Conservation (phyloP, 2,797 vertebrate species). For the Pipistrellus pygmaeus region DNA sequence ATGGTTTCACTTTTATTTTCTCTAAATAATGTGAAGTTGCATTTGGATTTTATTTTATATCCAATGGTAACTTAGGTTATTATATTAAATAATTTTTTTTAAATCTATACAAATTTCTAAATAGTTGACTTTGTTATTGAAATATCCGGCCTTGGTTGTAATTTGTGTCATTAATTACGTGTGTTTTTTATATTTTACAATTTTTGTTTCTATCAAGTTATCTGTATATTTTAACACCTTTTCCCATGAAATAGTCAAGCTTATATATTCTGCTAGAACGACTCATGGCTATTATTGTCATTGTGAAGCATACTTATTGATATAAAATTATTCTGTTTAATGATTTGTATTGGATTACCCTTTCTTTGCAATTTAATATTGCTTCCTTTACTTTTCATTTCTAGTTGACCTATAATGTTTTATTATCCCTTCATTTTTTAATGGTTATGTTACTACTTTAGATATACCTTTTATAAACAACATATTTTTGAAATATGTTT, state of each 20-base stretch:
- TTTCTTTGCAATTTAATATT: neutral
- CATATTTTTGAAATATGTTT: neutral
- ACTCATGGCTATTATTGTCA: neutral
- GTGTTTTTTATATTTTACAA: neutral
- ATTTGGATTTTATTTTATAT: neutral
- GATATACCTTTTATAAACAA: neutral
- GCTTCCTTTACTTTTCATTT: neutral
- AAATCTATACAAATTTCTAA: neutral
- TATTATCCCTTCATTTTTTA: neutral
- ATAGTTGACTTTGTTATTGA: neutral
- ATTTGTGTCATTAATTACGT: neutral
- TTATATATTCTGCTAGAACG: neutral
- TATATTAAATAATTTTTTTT: neutral
- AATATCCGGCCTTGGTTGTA: neutral
- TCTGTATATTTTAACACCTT: neutral
- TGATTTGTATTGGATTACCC: neutral
- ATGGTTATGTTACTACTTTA: neutral
- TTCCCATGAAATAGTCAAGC: neutral
- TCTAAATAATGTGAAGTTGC: neutral
- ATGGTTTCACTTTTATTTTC: neutral
- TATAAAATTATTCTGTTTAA: slow-evolving; percentile 7
- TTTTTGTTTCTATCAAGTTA: neutral
- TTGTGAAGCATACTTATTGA: neutral
- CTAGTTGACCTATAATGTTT: neutral
- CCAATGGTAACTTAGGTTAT: neutral